These are phyloP conservation scores for Molothrus ater DNA, from an alignment of 2,797 vertebrate genomes.

Conservation along the genomic window DNA sequence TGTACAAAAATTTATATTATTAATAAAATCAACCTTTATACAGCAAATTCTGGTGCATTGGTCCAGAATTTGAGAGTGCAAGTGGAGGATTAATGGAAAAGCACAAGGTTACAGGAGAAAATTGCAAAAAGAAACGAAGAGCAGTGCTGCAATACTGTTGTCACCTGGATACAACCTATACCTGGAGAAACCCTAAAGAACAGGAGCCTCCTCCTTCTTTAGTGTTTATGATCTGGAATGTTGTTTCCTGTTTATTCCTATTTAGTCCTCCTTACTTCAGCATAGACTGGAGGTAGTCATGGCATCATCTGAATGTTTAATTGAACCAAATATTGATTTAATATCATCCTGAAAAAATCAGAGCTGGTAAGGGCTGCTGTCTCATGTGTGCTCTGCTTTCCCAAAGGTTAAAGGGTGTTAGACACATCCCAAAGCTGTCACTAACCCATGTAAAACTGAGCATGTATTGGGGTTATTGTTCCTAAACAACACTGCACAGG, in stretches of 20 bases:
- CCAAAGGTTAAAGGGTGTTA: neutral
- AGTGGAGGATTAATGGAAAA: neutral
- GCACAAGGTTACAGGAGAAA: neutral
- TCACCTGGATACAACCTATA: neutral
- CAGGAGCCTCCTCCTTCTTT: neutral
- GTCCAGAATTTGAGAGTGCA: neutral
- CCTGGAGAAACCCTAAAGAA: neutral
- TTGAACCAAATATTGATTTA: neutral
- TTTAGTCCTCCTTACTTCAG: neutral
- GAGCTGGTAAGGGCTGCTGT: neutral
- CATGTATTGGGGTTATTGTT: neutral
- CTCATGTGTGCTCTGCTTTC: neutral
- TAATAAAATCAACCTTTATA: neutral
- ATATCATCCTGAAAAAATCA: neutral
- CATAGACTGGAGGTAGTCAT: neutral
- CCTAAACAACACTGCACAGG: rapidly evolving
- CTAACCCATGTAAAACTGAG: too few relatives aligned
- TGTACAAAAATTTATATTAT: neutral
- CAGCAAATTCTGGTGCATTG: neutral
- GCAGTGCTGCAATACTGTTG: neutral
- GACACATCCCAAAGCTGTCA: neutral
- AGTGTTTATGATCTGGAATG: neutral
- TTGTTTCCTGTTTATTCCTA: neutral
- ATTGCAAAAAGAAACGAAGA: neutral
- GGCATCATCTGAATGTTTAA: neutral